Percentiles rank a stretch among this genome's conserved stretches.
phyloP scores from a whole-genome alignment of 2,888 invertebrate species.

The Amphipyra berbera region DNA sequence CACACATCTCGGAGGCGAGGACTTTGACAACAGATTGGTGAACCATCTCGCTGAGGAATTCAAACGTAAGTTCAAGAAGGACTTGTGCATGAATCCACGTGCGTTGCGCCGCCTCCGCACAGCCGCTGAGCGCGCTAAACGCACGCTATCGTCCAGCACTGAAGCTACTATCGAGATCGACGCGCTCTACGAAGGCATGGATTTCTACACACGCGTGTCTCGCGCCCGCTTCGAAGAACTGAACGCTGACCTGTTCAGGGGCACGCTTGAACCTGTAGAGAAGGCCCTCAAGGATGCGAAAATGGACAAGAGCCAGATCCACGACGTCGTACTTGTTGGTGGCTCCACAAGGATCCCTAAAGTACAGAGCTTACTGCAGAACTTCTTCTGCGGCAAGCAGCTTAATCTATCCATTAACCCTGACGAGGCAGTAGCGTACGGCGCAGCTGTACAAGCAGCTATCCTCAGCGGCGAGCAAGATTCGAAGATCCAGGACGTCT shows the following conservation, averaged over 20 bases:
- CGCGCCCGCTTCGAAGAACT: conserved; percentile 94
- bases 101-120: conserved; percentile 93
- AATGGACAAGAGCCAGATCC: conserved; percentile 93
- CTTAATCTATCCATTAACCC: conserved; percentile 94
- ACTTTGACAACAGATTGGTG: conserved; percentile 92
- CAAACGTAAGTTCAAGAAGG: conserved; percentile 92
- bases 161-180: conserved; percentile 94
- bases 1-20: conserved; percentile 94
- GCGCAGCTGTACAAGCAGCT: conserved; percentile 93
- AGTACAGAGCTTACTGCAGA: conserved; percentile 93
- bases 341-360: conserved; percentile 95
- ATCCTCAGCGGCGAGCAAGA: conserved; percentile 93
- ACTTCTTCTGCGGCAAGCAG: conserved; percentile 93
- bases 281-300: conserved; percentile 94
- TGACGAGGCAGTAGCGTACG: conserved; percentile 95
- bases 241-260: conserved; percentile 92
- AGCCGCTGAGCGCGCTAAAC: conserved; percentile 94
- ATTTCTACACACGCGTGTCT: conserved; percentile 92
- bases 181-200: conserved; percentile 92
- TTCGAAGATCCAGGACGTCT: conserved; percentile 92
- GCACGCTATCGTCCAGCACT: conserved; percentile 93
- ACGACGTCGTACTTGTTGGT: conserved; percentile 95
- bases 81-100: conserved; percentile 91
- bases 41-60: conserved; percentile 93
- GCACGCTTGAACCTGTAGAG: conserved; percentile 94